A percentile compares a stretch with the other conserved stretches of the same genome.
Evolutionary conservation across 1,140 invertebrate genomes (phyloP).

Genomic region (Nixonia krombeini): DNA sequence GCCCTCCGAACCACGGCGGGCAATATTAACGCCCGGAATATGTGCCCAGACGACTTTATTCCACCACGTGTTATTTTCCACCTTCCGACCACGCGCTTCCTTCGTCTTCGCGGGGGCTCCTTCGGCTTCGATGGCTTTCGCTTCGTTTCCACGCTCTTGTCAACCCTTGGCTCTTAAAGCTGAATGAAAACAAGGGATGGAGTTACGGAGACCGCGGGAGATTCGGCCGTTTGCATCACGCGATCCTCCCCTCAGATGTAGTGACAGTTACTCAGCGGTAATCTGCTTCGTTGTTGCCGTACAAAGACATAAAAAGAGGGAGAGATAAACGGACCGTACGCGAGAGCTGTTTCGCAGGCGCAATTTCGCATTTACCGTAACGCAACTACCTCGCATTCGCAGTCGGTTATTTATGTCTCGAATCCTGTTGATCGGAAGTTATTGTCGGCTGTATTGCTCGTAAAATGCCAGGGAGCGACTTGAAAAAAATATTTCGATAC

Average conservation of each 20-base stretch:
- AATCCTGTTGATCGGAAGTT: conserved; percentile 44
- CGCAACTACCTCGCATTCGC: conserved; percentile 25
- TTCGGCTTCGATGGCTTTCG: too few relatives aligned
- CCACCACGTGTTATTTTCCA: conserved; percentile 19
- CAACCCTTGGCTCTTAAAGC: too few relatives aligned
- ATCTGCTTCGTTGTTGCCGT: conserved; percentile 16
- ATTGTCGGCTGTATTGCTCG: conserved; percentile 34
- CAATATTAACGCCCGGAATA: conserved; percentile 36
- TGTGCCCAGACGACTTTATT: too few relatives aligned
- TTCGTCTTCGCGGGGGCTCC: too few relatives aligned
- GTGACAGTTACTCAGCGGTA: conserved; percentile 19
- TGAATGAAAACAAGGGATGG: too few relatives aligned
- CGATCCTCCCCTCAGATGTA: too few relatives aligned
- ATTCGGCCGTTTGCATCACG: too few relatives aligned
- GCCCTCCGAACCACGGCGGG: conserved; percentile 10
- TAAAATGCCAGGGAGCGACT: too few relatives aligned
- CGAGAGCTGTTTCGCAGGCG: conserved; percentile 23
- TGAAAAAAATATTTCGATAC: too few relatives aligned
- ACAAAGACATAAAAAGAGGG: conserved; percentile 7
- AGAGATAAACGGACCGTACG: conserved; percentile 36
- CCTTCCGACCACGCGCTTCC: neutral
- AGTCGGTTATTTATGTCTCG: conserved; percentile 48
- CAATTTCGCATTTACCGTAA: conserved; percentile 22
- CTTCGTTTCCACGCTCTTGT: too few relatives aligned
- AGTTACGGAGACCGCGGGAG: too few relatives aligned